Percentiles rank a stretch among this genome's conserved stretches.
phyloP scores from a whole-genome alignment of 2,113 vertebrate species.

The Ovis canadensis region DNA sequence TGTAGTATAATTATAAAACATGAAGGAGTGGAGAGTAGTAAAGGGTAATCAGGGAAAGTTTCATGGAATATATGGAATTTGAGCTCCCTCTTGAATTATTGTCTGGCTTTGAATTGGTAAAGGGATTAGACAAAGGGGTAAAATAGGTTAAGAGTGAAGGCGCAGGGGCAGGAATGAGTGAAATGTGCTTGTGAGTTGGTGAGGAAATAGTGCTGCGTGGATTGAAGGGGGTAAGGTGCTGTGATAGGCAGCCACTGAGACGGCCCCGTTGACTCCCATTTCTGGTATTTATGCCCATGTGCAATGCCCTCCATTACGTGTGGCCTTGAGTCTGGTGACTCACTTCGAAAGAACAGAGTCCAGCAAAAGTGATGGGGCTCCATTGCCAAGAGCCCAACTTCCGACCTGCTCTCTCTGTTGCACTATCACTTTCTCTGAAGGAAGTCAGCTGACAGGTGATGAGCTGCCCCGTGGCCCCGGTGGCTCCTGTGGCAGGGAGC shows the following conservation, averaged over 20 bases:
- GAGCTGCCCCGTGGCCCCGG: no score
- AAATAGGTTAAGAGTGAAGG: not conserved
- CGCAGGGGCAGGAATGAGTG: not conserved
- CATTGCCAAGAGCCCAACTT: not conserved
- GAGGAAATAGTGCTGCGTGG: not conserved
- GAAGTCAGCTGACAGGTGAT: not conserved
- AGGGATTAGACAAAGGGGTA: not conserved
- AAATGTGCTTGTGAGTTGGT: not conserved
- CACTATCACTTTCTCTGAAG: not conserved
- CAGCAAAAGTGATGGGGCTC: not conserved
- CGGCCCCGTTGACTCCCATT: no score
- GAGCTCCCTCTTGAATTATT: not conserved
- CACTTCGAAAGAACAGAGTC: not conserved
- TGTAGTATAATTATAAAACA: slow-evolving; percentile 17
- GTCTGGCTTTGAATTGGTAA: not conserved
- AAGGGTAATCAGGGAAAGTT: slow-evolving; percentile 15
- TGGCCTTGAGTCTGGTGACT: not conserved
- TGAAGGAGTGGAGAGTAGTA: slow-evolving; percentile 34
- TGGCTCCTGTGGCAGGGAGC: not conserved
- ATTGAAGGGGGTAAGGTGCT: not conserved
- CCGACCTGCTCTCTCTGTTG: not conserved
- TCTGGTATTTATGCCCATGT: not conserved
- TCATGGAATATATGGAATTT: not conserved
- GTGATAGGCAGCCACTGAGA: not conserved
- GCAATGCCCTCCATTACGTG: not conserved